These are phyloP conservation scores for Grapholita molesta DNA, from an alignment of 1,140 invertebrate species.

Conservation along the genomic window DNA sequence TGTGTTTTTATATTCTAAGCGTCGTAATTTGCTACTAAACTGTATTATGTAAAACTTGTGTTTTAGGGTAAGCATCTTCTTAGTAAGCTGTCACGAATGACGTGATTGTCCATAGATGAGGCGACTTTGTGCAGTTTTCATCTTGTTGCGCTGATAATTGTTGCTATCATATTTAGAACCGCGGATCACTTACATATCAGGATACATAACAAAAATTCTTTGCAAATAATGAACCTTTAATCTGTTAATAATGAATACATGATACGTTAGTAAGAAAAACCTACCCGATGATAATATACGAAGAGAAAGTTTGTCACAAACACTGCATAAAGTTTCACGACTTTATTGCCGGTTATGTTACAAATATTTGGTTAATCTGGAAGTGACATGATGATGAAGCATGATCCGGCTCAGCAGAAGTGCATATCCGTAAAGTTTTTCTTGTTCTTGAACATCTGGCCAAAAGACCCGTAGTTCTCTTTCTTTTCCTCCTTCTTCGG, in stretches of 20 bases:
- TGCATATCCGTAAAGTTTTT: conserved; percentile 85
- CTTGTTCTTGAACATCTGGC: conserved; percentile 85
- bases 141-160: too few species aligned
- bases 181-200: neutral
- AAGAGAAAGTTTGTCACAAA: conserved; percentile 18
- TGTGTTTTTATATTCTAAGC: too few species aligned
- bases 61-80: too few species aligned
- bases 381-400: conserved; percentile 39
- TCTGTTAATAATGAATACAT: conserved; percentile 16
- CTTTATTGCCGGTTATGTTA: conserved; percentile 37
- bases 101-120: too few species aligned
- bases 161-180: too few species aligned
- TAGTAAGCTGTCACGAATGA: too few species aligned
- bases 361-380: conserved; percentile 27
- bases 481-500: conserved; percentile 68
- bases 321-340: conserved; percentile 7
- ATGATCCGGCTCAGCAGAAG: conserved; percentile 76
- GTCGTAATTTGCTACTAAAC: too few species aligned
- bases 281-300: neutral
- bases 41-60: too few species aligned
- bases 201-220: neutral
- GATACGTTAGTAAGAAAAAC: conserved; percentile 12
- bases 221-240: conserved; percentile 6
- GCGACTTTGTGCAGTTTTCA: too few species aligned
- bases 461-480: conserved; percentile 82